These are phyloP conservation scores for Struthidea cinerea DNA, from an alignment of 2,113 vertebrate species.

Conservation along the genomic window DNA sequence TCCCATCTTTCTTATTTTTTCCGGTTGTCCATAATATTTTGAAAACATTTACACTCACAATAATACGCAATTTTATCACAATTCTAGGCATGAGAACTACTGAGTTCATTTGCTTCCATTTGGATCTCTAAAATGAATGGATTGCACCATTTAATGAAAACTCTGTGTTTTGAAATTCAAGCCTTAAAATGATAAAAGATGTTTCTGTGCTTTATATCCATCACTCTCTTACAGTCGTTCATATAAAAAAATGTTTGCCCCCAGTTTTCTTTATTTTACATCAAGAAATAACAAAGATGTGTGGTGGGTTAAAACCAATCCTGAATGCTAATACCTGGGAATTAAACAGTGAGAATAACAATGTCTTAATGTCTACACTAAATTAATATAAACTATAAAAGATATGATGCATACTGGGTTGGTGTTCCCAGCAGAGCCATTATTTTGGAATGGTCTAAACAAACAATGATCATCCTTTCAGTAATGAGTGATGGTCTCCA, in stretches of 20 bases:
- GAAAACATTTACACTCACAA: conserved; percentile 31
- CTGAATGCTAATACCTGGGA: conserved; percentile 43
- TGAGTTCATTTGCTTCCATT: conserved; percentile 51
- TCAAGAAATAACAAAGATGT: conserved; percentile 32
- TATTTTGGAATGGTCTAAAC: conserved; percentile 40
- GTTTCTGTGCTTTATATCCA: conserved; percentile 3
- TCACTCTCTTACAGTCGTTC: neutral
- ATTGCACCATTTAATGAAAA: conserved; percentile 45
- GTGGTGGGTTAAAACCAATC: neutral
- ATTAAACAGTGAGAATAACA: conserved; percentile 21
- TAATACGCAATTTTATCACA: conserved; percentile 55
- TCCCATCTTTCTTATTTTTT: neutral
- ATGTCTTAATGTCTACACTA: neutral
- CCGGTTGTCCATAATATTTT: conserved; percentile 33
- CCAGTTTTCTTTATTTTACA: conserved; percentile 55
- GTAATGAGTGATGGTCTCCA: conserved; percentile 31
- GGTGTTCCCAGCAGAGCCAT: conserved; percentile 24
- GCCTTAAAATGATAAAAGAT: conserved; percentile 51
- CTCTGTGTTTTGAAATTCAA: neutral
- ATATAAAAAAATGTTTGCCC: neutral
- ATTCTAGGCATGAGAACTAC: conserved; percentile 50
- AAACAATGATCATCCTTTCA: conserved; percentile 21
- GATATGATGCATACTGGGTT: conserved; percentile 18
- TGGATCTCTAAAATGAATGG: conserved; percentile 40
- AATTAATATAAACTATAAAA: conserved; percentile 37